Conservation (phyloP, 2,888 invertebrate species). For the Augiades crinisus region DNA sequence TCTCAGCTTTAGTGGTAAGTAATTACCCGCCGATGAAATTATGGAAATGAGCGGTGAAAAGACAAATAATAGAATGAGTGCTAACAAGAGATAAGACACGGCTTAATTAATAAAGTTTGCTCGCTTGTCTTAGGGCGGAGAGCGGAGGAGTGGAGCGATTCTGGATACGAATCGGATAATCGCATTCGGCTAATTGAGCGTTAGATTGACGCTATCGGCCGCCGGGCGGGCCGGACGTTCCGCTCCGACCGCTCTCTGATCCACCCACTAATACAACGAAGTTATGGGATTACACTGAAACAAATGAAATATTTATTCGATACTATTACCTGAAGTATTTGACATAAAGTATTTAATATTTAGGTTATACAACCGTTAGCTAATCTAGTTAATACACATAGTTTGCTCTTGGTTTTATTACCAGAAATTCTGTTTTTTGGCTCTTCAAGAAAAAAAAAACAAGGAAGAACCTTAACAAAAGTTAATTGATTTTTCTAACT, state of each 20-base stretch:
- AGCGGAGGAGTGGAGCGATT: conserved; percentile 60
- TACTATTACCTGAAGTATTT: too few relatives aligned
- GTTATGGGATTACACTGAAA: conserved; percentile 55
- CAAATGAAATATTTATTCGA: conserved; percentile 38
- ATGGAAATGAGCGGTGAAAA: conserved; percentile 81
- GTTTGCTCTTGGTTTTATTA: too few relatives aligned
- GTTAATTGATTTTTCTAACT: too few relatives aligned
- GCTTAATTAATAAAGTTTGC: conserved; percentile 82
- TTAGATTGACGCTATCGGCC: conserved; percentile 78
- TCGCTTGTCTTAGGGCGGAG: conserved; percentile 66
- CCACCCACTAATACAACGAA: conserved; percentile 57
- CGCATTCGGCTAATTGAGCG: conserved; percentile 79
- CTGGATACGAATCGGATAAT: conserved; percentile 77
- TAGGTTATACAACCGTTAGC: too few relatives aligned
- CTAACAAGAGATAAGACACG: conserved; percentile 82
- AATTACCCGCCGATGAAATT: conserved; percentile 78
- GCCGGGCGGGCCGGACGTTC: conserved; percentile 34
- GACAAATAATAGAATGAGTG: conserved; percentile 82
- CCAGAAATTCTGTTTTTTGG: too few relatives aligned
- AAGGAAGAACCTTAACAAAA: too few relatives aligned
- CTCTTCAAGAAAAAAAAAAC: too few relatives aligned
- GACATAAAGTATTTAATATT: too few relatives aligned
- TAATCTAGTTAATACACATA: too few relatives aligned
- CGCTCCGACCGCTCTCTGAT: conserved; percentile 43
- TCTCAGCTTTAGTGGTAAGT: conserved; percentile 71